Conservation (phyloP, 2,113 vertebrate species). For the Manacus vitellinus region DNA sequence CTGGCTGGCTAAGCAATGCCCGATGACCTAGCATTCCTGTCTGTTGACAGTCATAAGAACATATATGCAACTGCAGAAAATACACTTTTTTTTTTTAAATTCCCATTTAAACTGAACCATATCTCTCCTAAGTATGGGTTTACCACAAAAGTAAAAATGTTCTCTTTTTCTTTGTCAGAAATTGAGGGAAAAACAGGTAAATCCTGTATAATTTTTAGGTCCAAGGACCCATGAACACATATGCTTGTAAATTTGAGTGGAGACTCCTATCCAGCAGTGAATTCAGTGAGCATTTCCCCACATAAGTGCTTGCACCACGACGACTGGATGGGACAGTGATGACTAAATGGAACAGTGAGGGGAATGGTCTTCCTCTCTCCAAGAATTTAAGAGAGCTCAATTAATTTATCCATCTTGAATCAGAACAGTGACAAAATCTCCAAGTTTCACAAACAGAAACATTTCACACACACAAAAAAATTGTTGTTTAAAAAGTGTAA, state of each 20-base stretch:
- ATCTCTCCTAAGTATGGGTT: neutral
- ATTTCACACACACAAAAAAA: neutral
- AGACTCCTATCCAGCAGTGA: neutral
- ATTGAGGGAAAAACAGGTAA: neutral
- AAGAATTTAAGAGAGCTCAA: neutral
- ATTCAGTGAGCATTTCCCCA: neutral
- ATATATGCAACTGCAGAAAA: neutral
- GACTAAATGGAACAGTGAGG: neutral
- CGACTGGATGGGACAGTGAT: neutral
- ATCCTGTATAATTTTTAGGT: neutral
- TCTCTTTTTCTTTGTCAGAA: neutral
- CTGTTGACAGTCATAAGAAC: neutral
- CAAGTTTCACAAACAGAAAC: neutral
- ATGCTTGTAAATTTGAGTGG: neutral
- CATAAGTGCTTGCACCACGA: neutral
- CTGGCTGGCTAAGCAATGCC: neutral
- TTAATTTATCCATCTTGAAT: neutral
- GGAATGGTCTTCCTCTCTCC: neutral
- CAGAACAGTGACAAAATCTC: neutral
- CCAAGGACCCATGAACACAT: neutral
- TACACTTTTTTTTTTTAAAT: neutral
- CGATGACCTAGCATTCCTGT: rapidly evolving
- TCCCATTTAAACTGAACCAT: neutral
- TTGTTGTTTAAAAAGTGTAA: neutral
- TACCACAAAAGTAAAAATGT: rapidly evolving